Evolutionary conservation across 1,140 invertebrate species (phyloP), one percentile per base, ranked within the genome.

Genomic region (Drosophila mauritiana): DNA sequence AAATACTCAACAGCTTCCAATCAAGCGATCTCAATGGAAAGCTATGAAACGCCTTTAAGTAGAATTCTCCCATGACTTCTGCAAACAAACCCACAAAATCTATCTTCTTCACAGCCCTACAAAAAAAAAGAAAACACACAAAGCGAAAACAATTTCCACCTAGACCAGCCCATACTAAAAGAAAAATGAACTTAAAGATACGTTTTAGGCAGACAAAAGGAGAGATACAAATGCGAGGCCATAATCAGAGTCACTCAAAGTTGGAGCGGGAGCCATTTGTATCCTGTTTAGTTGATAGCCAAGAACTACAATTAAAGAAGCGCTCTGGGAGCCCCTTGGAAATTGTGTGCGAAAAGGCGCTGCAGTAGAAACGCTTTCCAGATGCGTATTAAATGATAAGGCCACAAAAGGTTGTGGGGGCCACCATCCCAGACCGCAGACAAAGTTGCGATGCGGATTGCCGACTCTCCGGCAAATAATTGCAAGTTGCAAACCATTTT

Each of bases 371-470:
- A 67, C 43, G 42, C 68, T 72, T 56, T 80, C 54, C 64, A 85
- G 81, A 85, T 85, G 77, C 81, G 82, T 85, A 80, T 85, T 85
- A 85, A 85, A 85, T 85, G 81, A 85, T 85, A 85, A 75, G 74
- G 68, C 67, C 62, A 63, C 67, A 59, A 70, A 70, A 70, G 67
- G 67, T 70, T 70, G 67, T 36, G 67, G 67, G 69, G 64, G 64
- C 67, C 67, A 70, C 67, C 48, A 67, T 45, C 57, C 65, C 77
- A 54, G 59, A 42, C 52, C 48, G 48, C 76, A 58, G 69, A 68
- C 68, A 67, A 67, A 64, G 73, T 82, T 73, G 63, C 57, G 54
- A 12, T 39, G 20, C 11, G 37, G 37, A 39, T 39, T 39, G 37
- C 11, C 11, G 37, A 13, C 13, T 39, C 11, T 45, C 40, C 48